Evolutionary conservation across 1,140 invertebrate genomes (phyloP), one percentile per base, ranked within the genome.

Genomic region (Ruditapes philippinarum): DNA sequence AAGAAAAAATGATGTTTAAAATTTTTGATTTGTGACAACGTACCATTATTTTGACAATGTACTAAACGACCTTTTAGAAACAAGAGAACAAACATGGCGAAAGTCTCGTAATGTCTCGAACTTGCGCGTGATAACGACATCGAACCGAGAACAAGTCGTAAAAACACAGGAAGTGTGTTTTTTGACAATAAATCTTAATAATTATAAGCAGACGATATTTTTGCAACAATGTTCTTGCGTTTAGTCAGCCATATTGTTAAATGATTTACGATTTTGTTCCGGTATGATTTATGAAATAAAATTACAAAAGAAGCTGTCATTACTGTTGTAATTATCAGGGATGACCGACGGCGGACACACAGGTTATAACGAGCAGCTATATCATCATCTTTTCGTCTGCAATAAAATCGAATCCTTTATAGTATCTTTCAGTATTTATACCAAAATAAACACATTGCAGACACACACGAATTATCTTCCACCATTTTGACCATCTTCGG

Each of bases 1-100:
- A 57, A 62, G 49, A 33, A 80, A 80, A 51, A 62, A 68, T 25
- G 76, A 62, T 76, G 40, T 33, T 76, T 76, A 76, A 76, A 65
- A 83, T 22, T 68, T 78, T 78, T 87, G 84, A 87, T 87, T 87
- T 87, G 84, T 76, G 84, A 79, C 38, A 57, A 25, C 73, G 70
- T 40, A 45, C 73, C 51, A 36, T 60, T 25, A 76, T 76, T 87
- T 87, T 87, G 84, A 87, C 84, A 79, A 40, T 49, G 84, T 54
- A 87, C 84, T 60, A 40, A 79, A 42, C 25, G 84, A 65, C 84
- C 84, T 62, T 54, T 42, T 14, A 25, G 28, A 33, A 78, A 78
- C 38, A 57, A 57, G 57, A 31, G 40, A 28, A 51, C 68, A 60
- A 68, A 87, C 74, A 87, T 60, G 70, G 74, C 54, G 73, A 62